These are phyloP conservation scores for Pelodiscus sinensis DNA, from an alignment of 2,113 vertebrate genomes.

Conservation along the genomic window DNA sequence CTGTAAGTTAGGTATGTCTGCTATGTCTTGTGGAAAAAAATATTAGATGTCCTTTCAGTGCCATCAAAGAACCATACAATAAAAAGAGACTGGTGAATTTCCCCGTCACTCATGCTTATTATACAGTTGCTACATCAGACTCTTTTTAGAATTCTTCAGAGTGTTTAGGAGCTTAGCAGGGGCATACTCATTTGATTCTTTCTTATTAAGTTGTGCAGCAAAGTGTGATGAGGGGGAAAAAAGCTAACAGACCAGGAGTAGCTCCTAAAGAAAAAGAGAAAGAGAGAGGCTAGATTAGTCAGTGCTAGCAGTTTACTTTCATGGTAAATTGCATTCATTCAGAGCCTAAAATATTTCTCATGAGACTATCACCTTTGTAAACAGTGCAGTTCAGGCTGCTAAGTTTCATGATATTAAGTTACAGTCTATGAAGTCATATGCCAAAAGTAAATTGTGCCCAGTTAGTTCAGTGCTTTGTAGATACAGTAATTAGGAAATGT, in stretches of 20 bases:
- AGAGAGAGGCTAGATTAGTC: neutral
- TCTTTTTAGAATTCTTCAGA: neutral
- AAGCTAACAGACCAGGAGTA: neutral
- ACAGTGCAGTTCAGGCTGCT: constrained; percentile 48
- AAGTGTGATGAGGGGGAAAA: neutral
- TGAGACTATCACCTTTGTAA: constrained; percentile 41
- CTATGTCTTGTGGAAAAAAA: neutral
- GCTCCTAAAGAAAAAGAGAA: neutral
- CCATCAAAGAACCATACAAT: neutral
- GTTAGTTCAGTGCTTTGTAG: constrained; percentile 58
- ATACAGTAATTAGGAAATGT: constrained; percentile 49
- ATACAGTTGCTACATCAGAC: neutral
- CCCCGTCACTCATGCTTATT: neutral
- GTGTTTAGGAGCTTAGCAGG: neutral
- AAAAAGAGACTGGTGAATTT: neutral
- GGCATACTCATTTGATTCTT: neutral
- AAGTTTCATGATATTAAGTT: constrained; percentile 49
- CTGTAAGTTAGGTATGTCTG: neutral
- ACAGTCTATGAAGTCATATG: constrained; percentile 37
- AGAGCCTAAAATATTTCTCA: constrained; percentile 18
- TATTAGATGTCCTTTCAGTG: neutral
- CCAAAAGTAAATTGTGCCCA: constrained; percentile 55
- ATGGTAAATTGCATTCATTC: constrained; percentile 18
- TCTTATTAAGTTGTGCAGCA: constrained; percentile 6
- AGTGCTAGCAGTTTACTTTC: constrained; percentile 24